Percentiles rank a stretch among this genome's conserved stretches.
Evolutionary conservation across 2,113 vertebrate genomes (phyloP).

Genomic region (Australoheros scitulus): DNA sequence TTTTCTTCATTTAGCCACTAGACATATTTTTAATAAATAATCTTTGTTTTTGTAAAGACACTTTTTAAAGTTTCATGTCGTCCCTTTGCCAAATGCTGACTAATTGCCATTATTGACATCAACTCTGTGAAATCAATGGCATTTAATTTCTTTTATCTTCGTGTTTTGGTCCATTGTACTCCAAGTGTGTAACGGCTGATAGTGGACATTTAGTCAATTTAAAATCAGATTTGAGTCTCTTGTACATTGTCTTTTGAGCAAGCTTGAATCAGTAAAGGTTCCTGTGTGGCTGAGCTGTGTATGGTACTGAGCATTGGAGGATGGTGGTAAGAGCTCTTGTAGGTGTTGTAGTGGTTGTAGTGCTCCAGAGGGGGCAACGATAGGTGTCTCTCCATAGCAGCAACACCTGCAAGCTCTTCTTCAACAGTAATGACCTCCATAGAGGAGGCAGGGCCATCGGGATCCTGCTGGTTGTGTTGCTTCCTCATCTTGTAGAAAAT

Average conservation of each 20-base stretch:
- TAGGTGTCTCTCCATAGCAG: constrained; percentile 94
- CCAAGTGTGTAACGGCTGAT: constrained; percentile 61
- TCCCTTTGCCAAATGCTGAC: constrained; percentile 81
- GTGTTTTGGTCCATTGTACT: constrained; percentile 61
- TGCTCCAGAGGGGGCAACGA: constrained; percentile 95
- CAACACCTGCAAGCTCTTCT: constrained; percentile 93
- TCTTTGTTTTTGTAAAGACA: constrained; percentile 98
- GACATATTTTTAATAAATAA: constrained; percentile 99
- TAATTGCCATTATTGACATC: constrained; percentile 44
- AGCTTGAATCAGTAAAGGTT: constrained; percentile 94
- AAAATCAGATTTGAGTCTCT: constrained; percentile 83
- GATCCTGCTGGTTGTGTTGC: constrained; percentile 96
- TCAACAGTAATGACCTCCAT: constrained; percentile 98
- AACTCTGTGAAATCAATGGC: constrained; percentile 54
- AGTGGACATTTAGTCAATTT: constrained; percentile 79
- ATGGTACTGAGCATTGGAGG: constrained; percentile 94
- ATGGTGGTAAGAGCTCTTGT: constrained; percentile 97
- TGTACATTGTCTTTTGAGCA: constrained; percentile 85
- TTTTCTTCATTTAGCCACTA: constrained; percentile 96
- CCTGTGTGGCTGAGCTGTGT: constrained; percentile 97
- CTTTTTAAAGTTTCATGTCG: constrained; percentile 95
- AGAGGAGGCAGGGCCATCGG: constrained; percentile 92
- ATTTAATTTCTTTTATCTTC: constrained; percentile 47
- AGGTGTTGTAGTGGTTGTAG: constrained; percentile 98
- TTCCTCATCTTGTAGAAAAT: constrained; percentile 99